A percentile compares a stretch with the other conserved stretches of the same genome.
These are phyloP conservation scores for Sympetrum striolatum DNA, from an alignment of 2,888 invertebrate genomes.

Conservation along the genomic window DNA sequence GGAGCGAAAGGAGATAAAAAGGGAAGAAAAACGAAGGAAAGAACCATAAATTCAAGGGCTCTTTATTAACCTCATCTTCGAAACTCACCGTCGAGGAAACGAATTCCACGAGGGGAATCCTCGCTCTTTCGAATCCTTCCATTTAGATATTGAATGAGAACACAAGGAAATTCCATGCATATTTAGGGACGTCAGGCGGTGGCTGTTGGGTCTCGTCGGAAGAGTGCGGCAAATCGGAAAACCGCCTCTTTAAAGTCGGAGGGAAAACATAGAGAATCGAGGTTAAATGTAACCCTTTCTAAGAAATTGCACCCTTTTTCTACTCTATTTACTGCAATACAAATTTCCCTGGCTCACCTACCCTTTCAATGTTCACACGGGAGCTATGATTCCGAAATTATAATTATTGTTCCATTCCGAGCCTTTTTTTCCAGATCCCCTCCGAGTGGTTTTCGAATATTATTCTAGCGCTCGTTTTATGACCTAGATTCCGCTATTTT, in stretches of 20 bases:
- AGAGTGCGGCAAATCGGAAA: neutral
- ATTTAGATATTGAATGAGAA: constrained; percentile 28
- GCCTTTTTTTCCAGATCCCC: too few species aligned
- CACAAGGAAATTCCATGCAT: constrained; percentile 31
- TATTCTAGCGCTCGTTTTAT: too few species aligned
- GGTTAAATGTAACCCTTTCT: neutral
- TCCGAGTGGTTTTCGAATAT: too few species aligned
- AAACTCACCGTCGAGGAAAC: neutral
- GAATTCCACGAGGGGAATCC: constrained; percentile 1
- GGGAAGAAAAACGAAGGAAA: neutral
- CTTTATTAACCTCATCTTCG: constrained; percentile 33
- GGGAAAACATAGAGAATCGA: neutral
- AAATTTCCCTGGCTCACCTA: too few species aligned
- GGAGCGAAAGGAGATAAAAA: neutral
- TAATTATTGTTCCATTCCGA: too few species aligned
- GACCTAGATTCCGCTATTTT: too few species aligned
- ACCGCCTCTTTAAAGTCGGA: neutral
- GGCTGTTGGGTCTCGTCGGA: neutral
- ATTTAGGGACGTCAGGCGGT: neutral
- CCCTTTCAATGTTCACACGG: too few species aligned
- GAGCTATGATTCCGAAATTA: too few species aligned
- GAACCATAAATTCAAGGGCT: constrained; percentile 3
- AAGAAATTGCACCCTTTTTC: neutral
- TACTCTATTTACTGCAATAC: neutral
- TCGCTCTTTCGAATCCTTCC: neutral